Base-by-base conservation (phyloP, 2,113 vertebrate species). In the Scopus umbretta region DNA sequence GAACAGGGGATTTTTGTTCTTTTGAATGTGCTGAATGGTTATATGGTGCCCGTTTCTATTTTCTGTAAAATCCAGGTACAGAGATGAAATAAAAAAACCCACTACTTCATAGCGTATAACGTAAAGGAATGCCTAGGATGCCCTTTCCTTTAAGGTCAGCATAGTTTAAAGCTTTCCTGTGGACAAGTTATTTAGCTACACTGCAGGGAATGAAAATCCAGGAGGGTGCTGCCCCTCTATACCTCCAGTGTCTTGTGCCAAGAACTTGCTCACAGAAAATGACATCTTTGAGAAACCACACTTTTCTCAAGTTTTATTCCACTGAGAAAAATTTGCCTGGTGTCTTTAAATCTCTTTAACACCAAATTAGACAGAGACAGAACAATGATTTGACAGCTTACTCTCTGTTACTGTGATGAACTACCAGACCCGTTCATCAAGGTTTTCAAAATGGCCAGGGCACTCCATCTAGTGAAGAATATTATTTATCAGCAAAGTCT, bases 221-320 rank as follows among this genome's bases (percentile, higher is more conserved):
- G 32, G 55, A 12, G 43, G 43, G 38, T 63, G 81, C 78, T 86
- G 89, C 61, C 72, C 68, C 83, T 65, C 36, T 5, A 3, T 2
- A 29, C 74, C 82, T 66, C 59, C 25, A 58, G 36, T 0, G 6
- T 1, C 65, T 67, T 0, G 0, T 47, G 56, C 43, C 71, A 40
- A 38, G 61, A 50, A 45, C 36, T 18, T 55, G 43, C 74, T 38
- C 70, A 40, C 62, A 66, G 30, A 8, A 53, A 71, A 21, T 7
- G 56, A 18, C 58, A 10, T 5, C 19, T 30, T 1, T 40, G 71
- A 91, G 49, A 65, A 82, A 47, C 22, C 5, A 15, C 62, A 40
- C 67, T 83, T 80, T 20, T 36, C 65, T 53, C 32, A 15, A 52
- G 50, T 50, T 91, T 70, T 50, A 76, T 3, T 75, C 32, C 66